Percentiles rank a stretch among this genome's conserved stretches.
phyloP scores from a whole-genome alignment of 2,888 invertebrate genomes.

The Deladenus siricidicola region DNA sequence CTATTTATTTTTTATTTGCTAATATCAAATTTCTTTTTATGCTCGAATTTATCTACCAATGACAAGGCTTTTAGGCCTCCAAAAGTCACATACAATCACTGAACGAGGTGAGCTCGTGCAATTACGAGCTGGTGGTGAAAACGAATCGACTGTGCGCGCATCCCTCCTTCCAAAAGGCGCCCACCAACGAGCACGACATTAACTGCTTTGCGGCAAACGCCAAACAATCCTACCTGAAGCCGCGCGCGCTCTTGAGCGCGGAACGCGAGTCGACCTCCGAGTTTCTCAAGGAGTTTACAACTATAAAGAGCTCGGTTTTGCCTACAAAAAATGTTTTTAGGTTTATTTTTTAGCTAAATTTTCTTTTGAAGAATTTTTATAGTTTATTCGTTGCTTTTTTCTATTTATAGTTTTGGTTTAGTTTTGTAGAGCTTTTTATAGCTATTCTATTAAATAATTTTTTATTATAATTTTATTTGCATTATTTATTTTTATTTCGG shows the following conservation, averaged over 20 bases:
- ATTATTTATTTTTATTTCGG: not conserved
- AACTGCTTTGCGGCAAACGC: constrained; percentile 38
- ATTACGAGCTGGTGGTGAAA: constrained; percentile 82
- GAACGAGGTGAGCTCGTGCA: constrained; percentile 66
- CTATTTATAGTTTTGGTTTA: not conserved
- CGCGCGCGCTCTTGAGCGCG: constrained; percentile 35
- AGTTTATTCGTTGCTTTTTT: not conserved
- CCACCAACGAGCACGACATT: constrained; percentile 48
- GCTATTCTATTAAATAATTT: too few species aligned
- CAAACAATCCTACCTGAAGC: constrained; percentile 50
- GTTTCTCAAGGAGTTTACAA: constrained; percentile 2
- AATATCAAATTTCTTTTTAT: too few species aligned
- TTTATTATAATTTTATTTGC: not conserved
- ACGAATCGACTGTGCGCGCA: constrained; percentile 79
- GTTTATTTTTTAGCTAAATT: not conserved
- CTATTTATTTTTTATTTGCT: too few species aligned
- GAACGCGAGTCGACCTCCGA: constrained; percentile 13
- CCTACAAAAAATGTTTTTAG: not conserved
- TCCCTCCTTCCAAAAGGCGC: constrained; percentile 63
- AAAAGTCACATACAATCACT: constrained; percentile 29
- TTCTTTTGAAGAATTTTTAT: not conserved
- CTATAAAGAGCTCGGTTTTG: not conserved
- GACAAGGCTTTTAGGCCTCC: constrained; percentile 20
- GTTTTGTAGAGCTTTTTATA: too few species aligned
- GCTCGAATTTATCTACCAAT: too few species aligned